A percentile compares a stretch with the other conserved stretches of the same genome.
Evolutionary conservation across 2,888 invertebrate species (phyloP).

Genomic region (Malacosoma neustria): DNA sequence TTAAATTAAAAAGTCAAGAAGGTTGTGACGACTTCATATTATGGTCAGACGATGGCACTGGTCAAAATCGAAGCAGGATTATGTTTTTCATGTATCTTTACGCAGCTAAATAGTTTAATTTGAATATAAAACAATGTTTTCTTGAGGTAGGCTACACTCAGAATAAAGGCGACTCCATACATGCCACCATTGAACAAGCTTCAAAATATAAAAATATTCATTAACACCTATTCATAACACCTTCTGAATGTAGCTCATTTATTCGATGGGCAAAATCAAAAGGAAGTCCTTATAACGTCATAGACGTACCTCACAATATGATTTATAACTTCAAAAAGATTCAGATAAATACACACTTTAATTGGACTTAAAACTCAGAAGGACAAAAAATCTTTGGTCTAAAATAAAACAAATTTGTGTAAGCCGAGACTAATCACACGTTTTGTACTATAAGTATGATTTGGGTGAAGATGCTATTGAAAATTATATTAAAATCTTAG

Average conservation of each 20-base stretch:
- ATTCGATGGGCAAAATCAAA: conserved; percentile 1
- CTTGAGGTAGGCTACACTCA: conserved; percentile 1
- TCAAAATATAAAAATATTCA: conserved; percentile 4
- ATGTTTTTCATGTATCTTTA: too few species aligned
- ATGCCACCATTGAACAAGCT: too few species aligned
- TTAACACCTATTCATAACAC: too few species aligned
- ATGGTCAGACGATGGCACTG: not conserved
- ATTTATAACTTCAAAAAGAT: conserved; percentile 1
- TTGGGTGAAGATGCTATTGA: too few species aligned
- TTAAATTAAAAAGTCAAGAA: too few species aligned
- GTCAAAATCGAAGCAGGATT: not conserved
- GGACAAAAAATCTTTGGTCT: conserved; percentile 5
- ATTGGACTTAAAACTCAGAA: not conserved
- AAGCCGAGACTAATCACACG: too few species aligned
- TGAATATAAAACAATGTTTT: not conserved
- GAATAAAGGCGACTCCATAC: too few species aligned
- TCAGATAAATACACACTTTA: not conserved
- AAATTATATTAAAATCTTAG: too few species aligned
- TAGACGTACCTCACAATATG: conserved; percentile 4
- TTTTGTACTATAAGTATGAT: too few species aligned
- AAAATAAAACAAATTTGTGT: too few species aligned
- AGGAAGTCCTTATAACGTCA: conserved; percentile 3
- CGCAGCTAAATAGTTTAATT: too few species aligned
- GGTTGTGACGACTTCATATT: not conserved
- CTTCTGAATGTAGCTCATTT: conserved; percentile 4